Conservation (phyloP, 2,888 invertebrate genomes). For the Hyppa rectilinea region DNA sequence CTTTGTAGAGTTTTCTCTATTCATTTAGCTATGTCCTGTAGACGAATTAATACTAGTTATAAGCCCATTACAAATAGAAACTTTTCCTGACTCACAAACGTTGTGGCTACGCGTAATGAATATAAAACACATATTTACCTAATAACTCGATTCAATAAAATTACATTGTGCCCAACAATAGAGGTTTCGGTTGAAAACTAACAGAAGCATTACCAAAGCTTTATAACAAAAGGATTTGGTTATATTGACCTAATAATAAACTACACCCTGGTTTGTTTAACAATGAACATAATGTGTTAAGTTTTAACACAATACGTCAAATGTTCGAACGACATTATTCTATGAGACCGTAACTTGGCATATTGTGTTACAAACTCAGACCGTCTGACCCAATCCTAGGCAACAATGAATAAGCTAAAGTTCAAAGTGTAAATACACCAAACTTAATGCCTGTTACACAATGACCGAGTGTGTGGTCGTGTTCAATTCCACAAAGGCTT, state of each 20-base stretch:
- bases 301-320: constrained; percentile 33
- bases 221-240: constrained; percentile 24
- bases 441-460: background rate
- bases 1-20: background rate
- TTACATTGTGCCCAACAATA: constrained; percentile 15
- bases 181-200: constrained; percentile 22
- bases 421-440: constrained; percentile 21
- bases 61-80: background rate
- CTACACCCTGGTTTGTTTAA: constrained; percentile 24
- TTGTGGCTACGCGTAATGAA: constrained; percentile 18
- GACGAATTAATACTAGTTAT: background rate
- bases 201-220: constrained; percentile 21
- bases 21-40: background rate
- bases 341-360: background rate
- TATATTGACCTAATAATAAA: constrained; percentile 29
- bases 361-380: constrained; percentile 5
- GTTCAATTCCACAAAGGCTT: background rate
- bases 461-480: background rate
- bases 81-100: background rate
- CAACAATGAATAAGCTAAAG: constrained; percentile 13
- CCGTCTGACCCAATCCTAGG: background rate
- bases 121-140: constrained; percentile 12
- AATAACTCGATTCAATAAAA: constrained; percentile 25
- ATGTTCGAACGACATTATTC: constrained; percentile 25
- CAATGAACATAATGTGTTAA: constrained; percentile 15